Conservation (phyloP, 2,797 vertebrate species). For the Lerista edwardsae region DNA sequence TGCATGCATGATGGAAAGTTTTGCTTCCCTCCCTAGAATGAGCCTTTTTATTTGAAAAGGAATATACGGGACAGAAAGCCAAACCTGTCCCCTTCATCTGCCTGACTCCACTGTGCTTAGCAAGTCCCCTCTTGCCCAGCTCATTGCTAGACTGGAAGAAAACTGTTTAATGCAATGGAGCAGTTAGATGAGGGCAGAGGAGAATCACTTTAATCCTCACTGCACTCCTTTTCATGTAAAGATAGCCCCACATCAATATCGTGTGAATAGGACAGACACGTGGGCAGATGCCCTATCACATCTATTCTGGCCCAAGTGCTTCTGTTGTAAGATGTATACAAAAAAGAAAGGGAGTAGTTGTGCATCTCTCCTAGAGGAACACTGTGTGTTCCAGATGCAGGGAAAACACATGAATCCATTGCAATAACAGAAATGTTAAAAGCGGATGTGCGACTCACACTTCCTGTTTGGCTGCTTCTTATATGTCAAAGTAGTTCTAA, state of each 20-base stretch:
- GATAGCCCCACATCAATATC: too few relatives aligned
- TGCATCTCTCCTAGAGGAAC: not conserved
- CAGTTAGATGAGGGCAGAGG: not conserved
- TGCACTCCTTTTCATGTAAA: not conserved
- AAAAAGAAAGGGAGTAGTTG: not conserved
- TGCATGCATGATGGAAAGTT: too few relatives aligned
- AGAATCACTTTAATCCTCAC: not conserved
- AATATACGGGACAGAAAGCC: too few relatives aligned
- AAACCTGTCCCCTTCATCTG: too few relatives aligned
- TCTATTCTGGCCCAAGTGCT: not conserved
- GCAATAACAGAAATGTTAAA: not conserved
- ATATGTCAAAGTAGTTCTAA: not conserved
- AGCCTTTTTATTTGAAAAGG: not conserved
- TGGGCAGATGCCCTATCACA: not conserved
- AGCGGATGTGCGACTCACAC: not conserved
- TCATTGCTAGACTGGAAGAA: not conserved
- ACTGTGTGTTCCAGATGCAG: not conserved
- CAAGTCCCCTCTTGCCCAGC: not conserved
- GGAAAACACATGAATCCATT: not conserved
- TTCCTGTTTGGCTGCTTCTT: not conserved
- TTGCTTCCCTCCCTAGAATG: too few relatives aligned
- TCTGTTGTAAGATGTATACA: not conserved
- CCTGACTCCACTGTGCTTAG: too few relatives aligned
- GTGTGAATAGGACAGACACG: too few relatives aligned
- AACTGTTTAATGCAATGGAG: not conserved